These are phyloP conservation scores for Engraulis encrasicolus DNA, from an alignment of 2,113 vertebrate species.

Conservation along the genomic window DNA sequence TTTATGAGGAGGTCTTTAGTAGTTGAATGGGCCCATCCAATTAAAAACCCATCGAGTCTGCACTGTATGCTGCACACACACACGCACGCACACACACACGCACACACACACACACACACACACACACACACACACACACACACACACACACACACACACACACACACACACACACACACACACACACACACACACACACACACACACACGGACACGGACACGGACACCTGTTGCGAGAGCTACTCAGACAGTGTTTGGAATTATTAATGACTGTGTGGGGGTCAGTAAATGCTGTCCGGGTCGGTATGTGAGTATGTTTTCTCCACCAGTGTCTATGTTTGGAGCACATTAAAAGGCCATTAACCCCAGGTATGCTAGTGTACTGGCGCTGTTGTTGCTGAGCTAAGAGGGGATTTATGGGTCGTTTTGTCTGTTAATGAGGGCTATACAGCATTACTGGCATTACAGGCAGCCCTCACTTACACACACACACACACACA, in stretches of 20 bases:
- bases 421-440: background rate
- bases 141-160: too few species aligned
- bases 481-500: background rate
- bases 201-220: too few species aligned
- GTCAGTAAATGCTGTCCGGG: background rate
- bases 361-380: background rate
- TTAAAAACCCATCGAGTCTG: background rate
- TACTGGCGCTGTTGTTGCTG: background rate
- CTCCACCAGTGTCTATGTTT: background rate
- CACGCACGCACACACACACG: too few species aligned
- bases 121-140: too few species aligned
- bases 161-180: too few species aligned
- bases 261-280: background rate
- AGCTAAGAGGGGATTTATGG: background rate
- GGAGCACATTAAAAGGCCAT: conserved; percentile 1
- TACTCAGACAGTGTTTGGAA: background rate
- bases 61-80: background rate
- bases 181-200: too few species aligned
- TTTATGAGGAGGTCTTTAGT: background rate
- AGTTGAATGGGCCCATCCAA: background rate
- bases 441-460: background rate
- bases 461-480: background rate
- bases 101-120: too few species aligned
- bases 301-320: background rate
- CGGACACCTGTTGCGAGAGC: background rate